Evolutionary conservation across 2,888 invertebrate species (phyloP).

Genomic region (Thelaira solivaga): DNA sequence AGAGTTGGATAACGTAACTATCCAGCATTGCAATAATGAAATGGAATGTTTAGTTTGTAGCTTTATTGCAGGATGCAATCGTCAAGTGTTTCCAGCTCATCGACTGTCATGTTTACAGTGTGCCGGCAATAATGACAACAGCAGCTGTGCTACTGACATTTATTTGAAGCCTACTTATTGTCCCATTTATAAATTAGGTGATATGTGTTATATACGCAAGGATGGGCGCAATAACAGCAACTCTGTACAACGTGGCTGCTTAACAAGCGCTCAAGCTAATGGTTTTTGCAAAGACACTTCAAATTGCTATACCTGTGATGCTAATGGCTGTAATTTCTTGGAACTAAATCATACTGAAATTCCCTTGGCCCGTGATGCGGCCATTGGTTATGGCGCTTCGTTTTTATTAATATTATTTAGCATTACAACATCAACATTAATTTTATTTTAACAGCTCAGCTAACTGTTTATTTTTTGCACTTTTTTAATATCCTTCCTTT

Average conservation of each 20-base stretch:
- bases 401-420: constrained; percentile 65
- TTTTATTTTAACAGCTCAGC: constrained; percentile 34
- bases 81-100: constrained; percentile 70
- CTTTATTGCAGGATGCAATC: constrained; percentile 72
- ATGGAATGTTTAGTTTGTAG: constrained; percentile 70
- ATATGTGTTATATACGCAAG: constrained; percentile 72
- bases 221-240: constrained; percentile 63
- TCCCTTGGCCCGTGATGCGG: constrained; percentile 71
- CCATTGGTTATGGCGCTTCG: constrained; percentile 61
- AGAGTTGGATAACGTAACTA: constrained; percentile 70
- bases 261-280: constrained; percentile 67
- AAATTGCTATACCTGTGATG: constrained; percentile 72
- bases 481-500: background rate
- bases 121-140: constrained; percentile 66
- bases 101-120: constrained; percentile 73
- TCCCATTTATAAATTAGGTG: constrained; percentile 70
- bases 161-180: constrained; percentile 67
- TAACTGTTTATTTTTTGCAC: background rate
- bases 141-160: constrained; percentile 69
- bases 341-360: constrained; percentile 65
- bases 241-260: constrained; percentile 74
- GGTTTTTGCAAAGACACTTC: constrained; percentile 68
- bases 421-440: constrained; percentile 14
- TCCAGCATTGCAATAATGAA: constrained; percentile 69
- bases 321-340: constrained; percentile 73